Evolutionary conservation across 2,797 vertebrate genomes (phyloP), one percentile per base, ranked within the genome.

Genomic region (Echeneis naucrates): DNA sequence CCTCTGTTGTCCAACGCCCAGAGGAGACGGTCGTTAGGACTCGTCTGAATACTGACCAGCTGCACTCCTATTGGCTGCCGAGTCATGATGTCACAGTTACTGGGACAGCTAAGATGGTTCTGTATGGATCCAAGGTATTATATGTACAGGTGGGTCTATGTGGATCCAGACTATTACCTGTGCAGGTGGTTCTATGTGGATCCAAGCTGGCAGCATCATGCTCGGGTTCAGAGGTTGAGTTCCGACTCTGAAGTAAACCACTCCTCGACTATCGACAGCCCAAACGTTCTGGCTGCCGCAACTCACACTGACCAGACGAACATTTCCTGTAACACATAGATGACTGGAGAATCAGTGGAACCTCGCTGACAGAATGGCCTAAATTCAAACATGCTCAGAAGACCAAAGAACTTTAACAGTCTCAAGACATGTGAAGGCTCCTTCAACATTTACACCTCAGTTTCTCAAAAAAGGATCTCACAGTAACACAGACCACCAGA

Each of bases 151-250:
- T 14, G 33, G 16, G 19, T 55, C 12, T 4, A 9, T 27, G 8
- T 38, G 47, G 24, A 21, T 7, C 44, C 35, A 24, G 61, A 27
- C 9, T 23, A 47, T 57, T 92, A 98, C 97, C 97, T 97, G 97
- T 40, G 91, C 89, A 2, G 97, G 98, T 1, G 97, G 96, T 52
- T 99, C 97, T n/a, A 99, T 98, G 79, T 94, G 95, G 88, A 99
- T 98, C 98, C 98, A 99, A 0, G 98, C 98, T 0, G 98, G 98
- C 64, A 99, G 94, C 98, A 99, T 99, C 95, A 99, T 95, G 82
- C 95, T 99, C 1, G 98, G 96, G 82, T 99, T 99, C 59, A 99
- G 85, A 2, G 98, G 97, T 26, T 99, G 98, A 4, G 97, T 99
- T 75, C 98, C 98, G 0, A 99, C 97, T 8, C 98, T 94, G 91